These are phyloP conservation scores for Cotesia chilonis DNA, from an alignment of 1,140 invertebrate species.

Conservation along the genomic window DNA sequence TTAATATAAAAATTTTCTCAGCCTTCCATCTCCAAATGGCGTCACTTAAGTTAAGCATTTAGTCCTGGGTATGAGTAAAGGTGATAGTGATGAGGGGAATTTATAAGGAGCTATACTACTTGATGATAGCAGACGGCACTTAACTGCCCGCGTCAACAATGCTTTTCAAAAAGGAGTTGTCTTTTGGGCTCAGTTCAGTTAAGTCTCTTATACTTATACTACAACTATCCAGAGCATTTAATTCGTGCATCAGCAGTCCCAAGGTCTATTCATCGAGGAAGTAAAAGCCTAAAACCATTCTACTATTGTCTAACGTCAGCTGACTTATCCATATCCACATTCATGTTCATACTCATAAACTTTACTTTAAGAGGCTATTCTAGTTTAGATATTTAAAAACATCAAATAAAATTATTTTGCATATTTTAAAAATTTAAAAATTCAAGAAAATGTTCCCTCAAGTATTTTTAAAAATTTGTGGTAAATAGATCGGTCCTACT, in stretches of 20 bases:
- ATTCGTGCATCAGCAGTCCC: constrained; percentile 56
- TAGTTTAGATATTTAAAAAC: too few species aligned
- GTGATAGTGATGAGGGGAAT: constrained; percentile 10
- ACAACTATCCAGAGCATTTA: constrained; percentile 31
- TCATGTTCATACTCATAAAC: neutral
- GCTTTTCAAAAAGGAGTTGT: constrained; percentile 43
- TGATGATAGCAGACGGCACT: constrained; percentile 56
- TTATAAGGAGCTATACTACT: constrained; percentile 50
- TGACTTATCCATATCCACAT: too few species aligned
- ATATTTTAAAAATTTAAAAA: too few species aligned
- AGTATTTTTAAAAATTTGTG: too few species aligned
- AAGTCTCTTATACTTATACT: too few species aligned
- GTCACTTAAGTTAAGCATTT: constrained; percentile 16
- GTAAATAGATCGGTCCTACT: too few species aligned
- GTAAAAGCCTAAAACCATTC: constrained; percentile 55
- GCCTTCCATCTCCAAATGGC: neutral
- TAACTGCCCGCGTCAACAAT: constrained; percentile 62
- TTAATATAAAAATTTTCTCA: constrained; percentile 9
- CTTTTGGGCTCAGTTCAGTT: constrained; percentile 53
- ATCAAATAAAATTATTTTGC: too few species aligned
- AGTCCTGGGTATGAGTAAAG: constrained; percentile 16
- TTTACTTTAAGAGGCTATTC: neutral
- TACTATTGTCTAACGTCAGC: constrained; percentile 54
- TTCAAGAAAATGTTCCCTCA: too few species aligned
- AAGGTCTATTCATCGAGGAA: constrained; percentile 58